These are phyloP conservation scores for Catostomus latipinnis DNA, from an alignment of 2,797 vertebrate species.

Conservation along the genomic window DNA sequence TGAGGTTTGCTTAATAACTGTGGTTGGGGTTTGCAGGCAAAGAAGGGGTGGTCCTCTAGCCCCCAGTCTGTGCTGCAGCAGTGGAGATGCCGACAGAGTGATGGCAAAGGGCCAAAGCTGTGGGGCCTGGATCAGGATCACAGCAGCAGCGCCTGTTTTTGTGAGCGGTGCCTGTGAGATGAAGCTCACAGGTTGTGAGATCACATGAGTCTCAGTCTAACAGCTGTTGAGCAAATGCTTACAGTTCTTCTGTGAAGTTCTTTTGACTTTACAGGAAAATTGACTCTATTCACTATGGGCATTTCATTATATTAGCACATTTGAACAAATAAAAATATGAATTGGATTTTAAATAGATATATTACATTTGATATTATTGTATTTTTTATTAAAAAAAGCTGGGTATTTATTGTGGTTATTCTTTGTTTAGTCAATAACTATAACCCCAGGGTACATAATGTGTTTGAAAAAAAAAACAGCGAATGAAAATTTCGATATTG, in stretches of 20 bases:
- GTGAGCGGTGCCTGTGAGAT: slow-evolving; percentile 64
- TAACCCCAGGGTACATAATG: background rate
- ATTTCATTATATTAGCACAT: background rate
- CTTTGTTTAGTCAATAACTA: background rate
- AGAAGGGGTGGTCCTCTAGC: slow-evolving; percentile 34
- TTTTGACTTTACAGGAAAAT: background rate
- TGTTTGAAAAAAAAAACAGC: slow-evolving; percentile 1
- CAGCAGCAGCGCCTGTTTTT: slow-evolving; percentile 60
- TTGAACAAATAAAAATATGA: background rate
- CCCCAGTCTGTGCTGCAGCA: slow-evolving; percentile 18
- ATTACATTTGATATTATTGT: background rate
- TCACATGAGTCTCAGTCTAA: slow-evolving; percentile 63
- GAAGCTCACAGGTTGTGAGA: slow-evolving; percentile 67
- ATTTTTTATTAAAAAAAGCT: background rate
- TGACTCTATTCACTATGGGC: background rate
- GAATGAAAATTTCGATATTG: slow-evolving; percentile 1
- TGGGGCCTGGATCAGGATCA: slow-evolving; percentile 73
- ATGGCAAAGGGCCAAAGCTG: slow-evolving; percentile 59
- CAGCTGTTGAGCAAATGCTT: slow-evolving; percentile 45
- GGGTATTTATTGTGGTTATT: too few species aligned
- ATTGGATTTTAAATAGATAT: background rate
- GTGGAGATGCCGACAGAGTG: slow-evolving; percentile 35
- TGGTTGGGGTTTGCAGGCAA: slow-evolving; percentile 34
- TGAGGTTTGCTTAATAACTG: slow-evolving; percentile 30
- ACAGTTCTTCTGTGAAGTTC: background rate